Percentiles rank a stretch among this genome's conserved stretches.
Evolutionary conservation across 1,140 invertebrate species (phyloP).

Genomic region (Hylyphantes graminicola): DNA sequence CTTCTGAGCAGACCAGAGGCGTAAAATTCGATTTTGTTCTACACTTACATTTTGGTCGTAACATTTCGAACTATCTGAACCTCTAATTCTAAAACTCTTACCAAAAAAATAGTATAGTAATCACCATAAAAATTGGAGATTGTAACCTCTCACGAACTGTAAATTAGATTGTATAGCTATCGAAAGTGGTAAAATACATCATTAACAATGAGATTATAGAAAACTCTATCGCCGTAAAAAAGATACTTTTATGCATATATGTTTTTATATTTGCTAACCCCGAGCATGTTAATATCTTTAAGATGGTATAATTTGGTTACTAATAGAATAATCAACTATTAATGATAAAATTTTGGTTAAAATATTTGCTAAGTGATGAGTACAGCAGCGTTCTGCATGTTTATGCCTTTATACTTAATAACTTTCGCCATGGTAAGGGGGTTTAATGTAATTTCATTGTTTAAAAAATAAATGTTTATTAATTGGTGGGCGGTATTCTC

Average conservation of each 20-base stretch:
- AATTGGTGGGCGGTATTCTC: no score
- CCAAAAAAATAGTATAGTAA: constrained; percentile 26
- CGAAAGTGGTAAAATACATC: constrained; percentile 3
- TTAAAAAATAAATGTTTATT: no score
- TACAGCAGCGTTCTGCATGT: no score
- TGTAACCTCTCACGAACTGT: constrained; percentile 40
- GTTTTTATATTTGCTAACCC: constrained; percentile 4
- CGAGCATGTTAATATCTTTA: constrained; percentile 9
- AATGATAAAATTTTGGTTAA: not conserved
- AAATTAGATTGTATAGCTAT: constrained; percentile 21
- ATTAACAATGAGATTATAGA: constrained; percentile 28
- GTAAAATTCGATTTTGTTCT: not conserved
- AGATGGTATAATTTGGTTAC: constrained; percentile 34
- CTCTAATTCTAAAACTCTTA: no score
- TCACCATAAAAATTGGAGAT: constrained; percentile 40
- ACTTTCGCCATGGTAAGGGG: no score
- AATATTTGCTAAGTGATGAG: not conserved
- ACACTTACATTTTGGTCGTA: not conserved
- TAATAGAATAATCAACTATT: not conserved
- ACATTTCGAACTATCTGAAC: no score
- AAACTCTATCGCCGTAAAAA: constrained; percentile 6
- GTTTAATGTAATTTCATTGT: no score
- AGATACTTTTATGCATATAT: constrained; percentile 15
- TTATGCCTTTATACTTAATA: no score
- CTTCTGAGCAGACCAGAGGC: not conserved